Evolutionary conservation across 2,888 invertebrate species (phyloP).

Genomic region (Campoletis raptor): DNA sequence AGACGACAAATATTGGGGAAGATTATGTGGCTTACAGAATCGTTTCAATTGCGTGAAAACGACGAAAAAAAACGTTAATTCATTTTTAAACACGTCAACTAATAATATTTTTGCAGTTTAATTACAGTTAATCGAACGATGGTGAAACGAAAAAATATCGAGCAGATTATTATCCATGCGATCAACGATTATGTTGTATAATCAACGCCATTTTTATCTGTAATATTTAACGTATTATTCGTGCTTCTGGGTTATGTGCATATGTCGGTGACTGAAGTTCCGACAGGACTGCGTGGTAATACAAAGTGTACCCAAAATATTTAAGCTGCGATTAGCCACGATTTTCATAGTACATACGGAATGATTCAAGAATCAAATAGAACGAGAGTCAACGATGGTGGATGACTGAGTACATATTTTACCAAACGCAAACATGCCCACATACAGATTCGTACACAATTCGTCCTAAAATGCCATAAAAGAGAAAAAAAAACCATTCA

Average conservation of each 20-base stretch:
- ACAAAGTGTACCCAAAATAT: constrained; percentile 81
- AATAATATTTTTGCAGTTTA: not conserved
- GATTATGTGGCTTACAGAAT: constrained; percentile 17
- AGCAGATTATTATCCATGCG: not conserved
- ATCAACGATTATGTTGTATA: not conserved
- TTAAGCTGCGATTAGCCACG: constrained; percentile 83
- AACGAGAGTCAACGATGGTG: constrained; percentile 81
- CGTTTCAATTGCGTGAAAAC: constrained; percentile 17
- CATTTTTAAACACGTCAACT: not conserved
- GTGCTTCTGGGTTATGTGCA: constrained; percentile 23
- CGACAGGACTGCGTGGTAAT: constrained; percentile 7
- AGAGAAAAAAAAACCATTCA: not conserved
- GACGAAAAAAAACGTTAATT: not conserved
- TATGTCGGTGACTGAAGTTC: constrained; percentile 38
- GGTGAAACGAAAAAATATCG: not conserved
- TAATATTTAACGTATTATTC: not conserved
- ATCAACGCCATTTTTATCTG: not conserved
- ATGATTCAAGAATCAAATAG: constrained; percentile 85
- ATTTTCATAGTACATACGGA: constrained; percentile 79
- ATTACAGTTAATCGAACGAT: not conserved
- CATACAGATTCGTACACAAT: not conserved
- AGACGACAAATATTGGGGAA: constrained; percentile 49
- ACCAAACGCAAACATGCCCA: constrained; percentile 62
- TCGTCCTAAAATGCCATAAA: not conserved
- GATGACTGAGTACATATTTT: constrained; percentile 83